Base-by-base conservation (phyloP, 2,113 vertebrate genomes). In the Monarcha castaneiventris region DNA sequence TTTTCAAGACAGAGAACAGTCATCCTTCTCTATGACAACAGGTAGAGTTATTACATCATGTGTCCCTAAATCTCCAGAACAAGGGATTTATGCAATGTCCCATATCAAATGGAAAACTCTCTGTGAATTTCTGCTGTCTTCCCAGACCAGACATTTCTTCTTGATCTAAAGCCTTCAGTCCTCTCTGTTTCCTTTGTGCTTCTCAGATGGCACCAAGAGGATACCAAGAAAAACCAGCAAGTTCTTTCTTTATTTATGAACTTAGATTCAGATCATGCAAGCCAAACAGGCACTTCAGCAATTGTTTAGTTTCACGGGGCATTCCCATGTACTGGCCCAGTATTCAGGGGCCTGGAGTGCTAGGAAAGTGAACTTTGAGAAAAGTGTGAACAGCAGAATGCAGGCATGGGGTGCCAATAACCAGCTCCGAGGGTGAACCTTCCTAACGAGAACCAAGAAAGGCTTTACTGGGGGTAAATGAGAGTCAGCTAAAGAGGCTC, bases 11-110 rank as follows among this genome's bases (percentile, higher is more conserved):
- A 18, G 19, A 81, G 55, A 71, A 43, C 9, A 56, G 13, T 15
- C 0, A 0, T 15, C 46, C 51, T 56, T 54, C 48, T 79, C 63
- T n/a, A 3, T 33, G 44, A 54, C 30, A 74, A 37, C 35, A 82
- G 10, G 41, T 3, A 27, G 44, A 78, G 16, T 52, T 74, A 61
- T 33, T 16, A n/a, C 12, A 43, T 13, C 15, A 10, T 10, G 25
- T 29, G 44, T 73, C 41, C 26, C 54, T 72, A 2, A 35, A 21
- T 26, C 22, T 82, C 41, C 66, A 76, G 21, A 71, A 37, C 3
- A 75, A 75, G 19, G 37, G 32, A 54, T 30, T 82, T 64, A 73
- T 29, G 29, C 62, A 49, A 9, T 21, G 33, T 29, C 39, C 39
- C 30, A 43, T 7, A 67, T 7, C 20, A 77, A 77, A 76, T n/a